Percentiles rank a stretch among this genome's conserved stretches.
phyloP scores from a whole-genome alignment of 2,797 vertebrate genomes.

The Platyrinchus mystaceus region DNA sequence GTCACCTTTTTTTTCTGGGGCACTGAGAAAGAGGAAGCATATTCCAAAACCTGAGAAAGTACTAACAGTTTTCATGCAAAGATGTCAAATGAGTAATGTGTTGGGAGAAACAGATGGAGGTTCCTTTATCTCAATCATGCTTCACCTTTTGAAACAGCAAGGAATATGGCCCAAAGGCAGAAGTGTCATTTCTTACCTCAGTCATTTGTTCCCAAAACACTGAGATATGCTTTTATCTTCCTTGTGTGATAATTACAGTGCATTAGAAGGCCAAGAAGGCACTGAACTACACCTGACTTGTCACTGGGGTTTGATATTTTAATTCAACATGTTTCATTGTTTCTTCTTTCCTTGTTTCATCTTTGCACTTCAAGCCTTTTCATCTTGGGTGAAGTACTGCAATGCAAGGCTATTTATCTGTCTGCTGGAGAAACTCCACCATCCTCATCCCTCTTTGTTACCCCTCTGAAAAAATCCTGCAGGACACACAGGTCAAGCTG shows the following conservation, averaged over 20 bases:
- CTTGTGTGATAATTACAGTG: constrained; percentile 23
- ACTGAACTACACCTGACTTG: constrained; percentile 36
- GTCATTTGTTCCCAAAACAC: constrained; percentile 22
- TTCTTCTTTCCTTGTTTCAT: constrained; percentile 30
- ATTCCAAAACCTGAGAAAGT: neutral
- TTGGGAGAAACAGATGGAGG: neutral
- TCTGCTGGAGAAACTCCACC: neutral
- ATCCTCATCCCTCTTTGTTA: neutral
- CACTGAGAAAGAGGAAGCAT: neutral
- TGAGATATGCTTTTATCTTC: constrained; percentile 63
- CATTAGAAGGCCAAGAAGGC: constrained; percentile 48
- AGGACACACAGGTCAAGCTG: neutral
- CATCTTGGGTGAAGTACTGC: neutral
- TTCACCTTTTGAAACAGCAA: constrained; percentile 11
- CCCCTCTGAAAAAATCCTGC: neutral
- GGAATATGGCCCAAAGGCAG: constrained; percentile 25
- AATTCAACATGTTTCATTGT: neutral
- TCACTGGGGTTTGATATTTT: constrained; percentile 57
- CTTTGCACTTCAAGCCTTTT: neutral
- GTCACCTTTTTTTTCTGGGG: neutral
- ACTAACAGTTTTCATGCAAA: neutral
- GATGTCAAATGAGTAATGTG: neutral
- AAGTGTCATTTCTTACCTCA: neutral
- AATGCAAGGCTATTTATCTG: neutral
- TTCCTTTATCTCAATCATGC: neutral